phyloP scores from a whole-genome alignment of 2,797 vertebrate genomes.

The Pygocentrus nattereri region DNA sequence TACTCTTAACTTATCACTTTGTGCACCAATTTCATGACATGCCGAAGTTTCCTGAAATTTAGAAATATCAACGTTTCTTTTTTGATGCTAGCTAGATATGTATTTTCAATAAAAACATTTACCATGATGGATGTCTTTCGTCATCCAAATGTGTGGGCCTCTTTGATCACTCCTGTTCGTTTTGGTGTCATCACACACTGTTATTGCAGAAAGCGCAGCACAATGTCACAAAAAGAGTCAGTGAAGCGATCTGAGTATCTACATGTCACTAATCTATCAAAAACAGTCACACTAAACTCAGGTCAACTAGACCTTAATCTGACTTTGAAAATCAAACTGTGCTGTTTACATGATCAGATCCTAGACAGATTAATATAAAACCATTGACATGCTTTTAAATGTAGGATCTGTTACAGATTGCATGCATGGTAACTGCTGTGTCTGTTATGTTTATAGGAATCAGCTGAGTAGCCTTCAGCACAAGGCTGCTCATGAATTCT shows the following conservation, averaged over 20 bases:
- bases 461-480: constrained; percentile 37
- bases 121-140: background rate
- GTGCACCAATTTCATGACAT: too few species aligned
- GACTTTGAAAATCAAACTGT: background rate
- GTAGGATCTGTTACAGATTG: constrained; percentile 4
- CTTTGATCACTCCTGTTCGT: background rate
- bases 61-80: too few species aligned
- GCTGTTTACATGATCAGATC: background rate
- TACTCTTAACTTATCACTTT: too few species aligned
- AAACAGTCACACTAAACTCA: background rate
- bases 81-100: too few species aligned
- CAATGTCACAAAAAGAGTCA: background rate
- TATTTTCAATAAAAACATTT: too few species aligned
- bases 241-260: background rate
- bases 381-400: background rate
- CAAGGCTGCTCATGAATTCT: constrained; percentile 14
- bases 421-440: constrained; percentile 25
- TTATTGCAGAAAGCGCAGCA: background rate
- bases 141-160: too few species aligned
- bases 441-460: constrained; percentile 43
- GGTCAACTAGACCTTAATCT: background rate
- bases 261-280: background rate
- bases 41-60: too few species aligned
- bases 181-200: background rate
- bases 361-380: background rate